Percentiles rank a stretch among this genome's conserved stretches.
Conservation (phyloP, 92 coral and sea anemone genomes). For the Epizoanthus ramosus region DNA sequence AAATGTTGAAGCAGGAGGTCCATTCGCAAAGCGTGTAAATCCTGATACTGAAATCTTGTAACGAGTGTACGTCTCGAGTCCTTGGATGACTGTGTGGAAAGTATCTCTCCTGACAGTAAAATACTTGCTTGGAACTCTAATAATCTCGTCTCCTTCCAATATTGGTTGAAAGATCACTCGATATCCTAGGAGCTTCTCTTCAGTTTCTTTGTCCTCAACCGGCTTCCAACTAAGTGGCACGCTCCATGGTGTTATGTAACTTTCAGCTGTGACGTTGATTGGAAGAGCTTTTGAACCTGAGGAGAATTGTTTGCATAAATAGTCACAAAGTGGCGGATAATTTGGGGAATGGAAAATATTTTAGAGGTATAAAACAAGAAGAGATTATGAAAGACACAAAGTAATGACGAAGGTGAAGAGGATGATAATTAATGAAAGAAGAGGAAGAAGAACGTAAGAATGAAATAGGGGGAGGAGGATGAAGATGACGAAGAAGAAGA, state of each 20-base stretch:
- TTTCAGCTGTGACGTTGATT: conserved; percentile 55
- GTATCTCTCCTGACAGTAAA: conserved; percentile 64
- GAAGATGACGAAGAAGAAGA: too few relatives aligned
- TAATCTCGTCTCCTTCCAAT: conserved; percentile 60
- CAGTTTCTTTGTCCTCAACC: conserved; percentile 47
- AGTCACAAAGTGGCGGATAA: too few relatives aligned
- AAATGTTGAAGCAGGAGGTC: conserved; percentile 53
- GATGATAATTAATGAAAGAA: too few relatives aligned
- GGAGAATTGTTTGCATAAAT: neutral
- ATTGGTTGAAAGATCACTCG: conserved; percentile 63
- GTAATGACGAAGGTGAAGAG: too few relatives aligned
- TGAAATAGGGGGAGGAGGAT: too few relatives aligned
- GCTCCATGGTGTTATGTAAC: conserved; percentile 61
- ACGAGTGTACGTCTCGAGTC: conserved; percentile 51
- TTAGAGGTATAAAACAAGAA: neutral
- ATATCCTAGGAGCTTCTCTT: conserved; percentile 66
- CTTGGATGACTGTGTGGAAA: conserved; percentile 15
- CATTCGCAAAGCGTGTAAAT: conserved; percentile 67
- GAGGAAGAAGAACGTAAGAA: too few relatives aligned
- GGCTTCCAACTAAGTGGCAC: conserved; percentile 66
- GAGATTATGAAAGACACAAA: neutral
- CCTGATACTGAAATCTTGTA: conserved; percentile 68
- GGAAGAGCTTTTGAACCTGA: conserved; percentile 64
- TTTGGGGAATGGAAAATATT: neutral
- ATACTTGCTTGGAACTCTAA: conserved; percentile 38